Conservation (phyloP, 1,140 invertebrate genomes). For the Heliothis subflexa region DNA sequence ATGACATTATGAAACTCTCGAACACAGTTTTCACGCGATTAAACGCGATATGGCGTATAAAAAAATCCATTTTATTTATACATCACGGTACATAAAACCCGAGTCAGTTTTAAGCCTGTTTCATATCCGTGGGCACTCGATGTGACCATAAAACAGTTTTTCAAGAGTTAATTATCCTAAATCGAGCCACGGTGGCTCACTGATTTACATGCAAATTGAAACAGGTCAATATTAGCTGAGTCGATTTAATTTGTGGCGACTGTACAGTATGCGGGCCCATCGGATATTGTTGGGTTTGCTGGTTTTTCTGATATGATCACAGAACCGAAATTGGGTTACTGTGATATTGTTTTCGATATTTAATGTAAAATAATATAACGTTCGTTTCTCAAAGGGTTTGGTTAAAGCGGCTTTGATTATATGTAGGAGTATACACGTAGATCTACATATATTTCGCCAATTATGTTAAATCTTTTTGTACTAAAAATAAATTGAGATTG, state of each 20-base stretch:
- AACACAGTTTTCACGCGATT: constrained; percentile 30
- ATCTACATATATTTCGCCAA: too few species aligned
- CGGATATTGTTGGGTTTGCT: constrained; percentile 15
- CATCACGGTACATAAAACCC: constrained; percentile 8
- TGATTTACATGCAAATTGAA: constrained; percentile 64
- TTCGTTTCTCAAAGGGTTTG: neutral
- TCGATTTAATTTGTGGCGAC: constrained; percentile 40
- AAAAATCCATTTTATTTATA: constrained; percentile 29
- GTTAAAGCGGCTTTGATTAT: neutral
- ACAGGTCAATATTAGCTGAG: constrained; percentile 60
- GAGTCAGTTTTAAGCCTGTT: constrained; percentile 4
- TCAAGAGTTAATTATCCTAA: constrained; percentile 44
- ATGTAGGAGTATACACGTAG: neutral
- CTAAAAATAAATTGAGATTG: neutral
- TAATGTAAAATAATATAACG: neutral
- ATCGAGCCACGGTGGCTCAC: constrained; percentile 24
- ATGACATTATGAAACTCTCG: neutral
- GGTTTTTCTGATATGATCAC: constrained; percentile 25
- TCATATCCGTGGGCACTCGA: neutral
- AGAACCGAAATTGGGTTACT: constrained; percentile 27
- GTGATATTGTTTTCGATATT: constrained; percentile 25
- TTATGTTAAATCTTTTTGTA: neutral
- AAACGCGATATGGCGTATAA: constrained; percentile 20
- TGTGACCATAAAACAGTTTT: constrained; percentile 36
- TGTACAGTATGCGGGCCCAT: neutral